phyloP scores from a whole-genome alignment of 2,888 invertebrate genomes.

The Heteropelma amictum region DNA sequence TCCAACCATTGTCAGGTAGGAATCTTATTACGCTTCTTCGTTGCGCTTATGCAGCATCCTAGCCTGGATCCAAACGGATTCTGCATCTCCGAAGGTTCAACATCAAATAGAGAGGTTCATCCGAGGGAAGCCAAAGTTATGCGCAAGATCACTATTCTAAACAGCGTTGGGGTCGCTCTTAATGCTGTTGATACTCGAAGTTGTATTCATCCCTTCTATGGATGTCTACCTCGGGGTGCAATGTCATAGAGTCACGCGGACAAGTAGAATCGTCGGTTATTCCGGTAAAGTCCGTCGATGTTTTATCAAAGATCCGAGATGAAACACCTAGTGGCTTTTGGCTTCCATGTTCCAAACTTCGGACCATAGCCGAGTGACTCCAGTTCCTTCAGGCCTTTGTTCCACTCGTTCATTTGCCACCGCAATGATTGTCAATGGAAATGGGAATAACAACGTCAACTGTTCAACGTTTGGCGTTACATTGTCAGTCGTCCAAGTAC shows the following conservation, averaged over 20 bases:
- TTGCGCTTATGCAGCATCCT: background rate
- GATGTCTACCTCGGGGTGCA: too few relatives aligned
- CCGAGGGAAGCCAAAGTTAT: background rate
- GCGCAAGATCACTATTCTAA: background rate
- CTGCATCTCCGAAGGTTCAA: conserved; percentile 1
- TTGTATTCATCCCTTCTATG: background rate
- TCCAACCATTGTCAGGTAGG: too few relatives aligned
- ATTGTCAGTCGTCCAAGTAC: background rate
- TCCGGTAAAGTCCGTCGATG: too few relatives aligned
- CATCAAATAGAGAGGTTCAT: background rate
- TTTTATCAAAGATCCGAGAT: background rate
- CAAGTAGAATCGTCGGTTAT: too few relatives aligned
- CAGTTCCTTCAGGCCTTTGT: background rate
- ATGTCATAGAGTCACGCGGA: too few relatives aligned
- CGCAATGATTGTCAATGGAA: background rate
- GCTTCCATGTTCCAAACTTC: background rate
- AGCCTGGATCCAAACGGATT: too few relatives aligned
- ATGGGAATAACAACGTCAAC: background rate
- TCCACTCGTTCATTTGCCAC: background rate
- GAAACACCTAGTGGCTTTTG: background rate
- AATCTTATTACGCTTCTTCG: background rate
- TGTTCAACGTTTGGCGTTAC: background rate
- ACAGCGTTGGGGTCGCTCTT: background rate
- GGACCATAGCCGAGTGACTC: background rate
- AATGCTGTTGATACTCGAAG: background rate